Percentiles rank a stretch among this genome's conserved stretches.
Evolutionary conservation across 2,797 vertebrate species (phyloP).

Genomic region (Coluber constrictor): DNA sequence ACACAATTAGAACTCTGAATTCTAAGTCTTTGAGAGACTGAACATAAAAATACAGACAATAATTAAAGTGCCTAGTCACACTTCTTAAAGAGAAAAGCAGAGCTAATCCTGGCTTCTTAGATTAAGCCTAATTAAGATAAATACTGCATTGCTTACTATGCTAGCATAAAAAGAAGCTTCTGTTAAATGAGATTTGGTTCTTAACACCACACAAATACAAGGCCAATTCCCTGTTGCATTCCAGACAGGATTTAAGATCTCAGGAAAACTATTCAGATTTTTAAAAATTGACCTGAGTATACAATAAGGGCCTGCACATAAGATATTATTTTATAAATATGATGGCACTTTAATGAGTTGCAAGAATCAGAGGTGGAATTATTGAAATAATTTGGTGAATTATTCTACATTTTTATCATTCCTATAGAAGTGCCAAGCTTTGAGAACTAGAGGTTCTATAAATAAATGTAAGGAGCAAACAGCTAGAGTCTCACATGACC

Average conservation of each 20-base stretch:
- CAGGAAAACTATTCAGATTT: not conserved
- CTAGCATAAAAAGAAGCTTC: slow-evolving; percentile 20
- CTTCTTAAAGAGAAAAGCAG: slow-evolving; percentile 13
- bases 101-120: slow-evolving; percentile 15
- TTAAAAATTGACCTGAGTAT: not conserved
- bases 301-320: not conserved
- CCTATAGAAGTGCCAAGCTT: not conserved
- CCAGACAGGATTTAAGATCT: not conserved
- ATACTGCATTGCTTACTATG: not conserved
- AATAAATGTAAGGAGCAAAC: not conserved
- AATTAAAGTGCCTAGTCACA: slow-evolving; percentile 27
- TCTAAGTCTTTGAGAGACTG: slow-evolving; percentile 12
- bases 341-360: not conserved
- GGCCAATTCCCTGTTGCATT: not conserved
- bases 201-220: slow-evolving; percentile 17
- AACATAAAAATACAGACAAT: slow-evolving; percentile 18
- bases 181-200: slow-evolving; percentile 26
- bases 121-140: slow-evolving; percentile 29
- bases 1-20: not conserved
- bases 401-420: not conserved
- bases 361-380: not conserved
- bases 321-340: not conserved
- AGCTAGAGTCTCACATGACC: not conserved
- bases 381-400: not conserved
- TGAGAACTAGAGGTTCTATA: not conserved